Evolutionary conservation across 2,113 vertebrate species (phyloP).

Genomic region (Tenebrosternarchus preto): DNA sequence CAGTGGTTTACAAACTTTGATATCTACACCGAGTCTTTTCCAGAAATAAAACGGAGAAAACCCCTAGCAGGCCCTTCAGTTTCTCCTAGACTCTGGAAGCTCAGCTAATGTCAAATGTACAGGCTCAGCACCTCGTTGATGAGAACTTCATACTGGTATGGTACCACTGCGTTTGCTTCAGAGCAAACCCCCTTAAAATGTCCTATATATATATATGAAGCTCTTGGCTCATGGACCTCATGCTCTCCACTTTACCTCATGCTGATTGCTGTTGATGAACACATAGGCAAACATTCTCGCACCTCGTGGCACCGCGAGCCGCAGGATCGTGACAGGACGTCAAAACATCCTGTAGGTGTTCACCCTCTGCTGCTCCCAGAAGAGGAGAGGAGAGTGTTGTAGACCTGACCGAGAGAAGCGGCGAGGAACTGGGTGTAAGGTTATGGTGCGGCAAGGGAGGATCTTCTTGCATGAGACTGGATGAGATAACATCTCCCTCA

Average conservation of each 20-base stretch:
- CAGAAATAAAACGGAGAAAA: too few relatives aligned
- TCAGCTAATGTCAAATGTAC: too few relatives aligned
- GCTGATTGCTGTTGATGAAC: background rate
- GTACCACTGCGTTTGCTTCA: too few relatives aligned
- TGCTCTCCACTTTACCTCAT: background rate
- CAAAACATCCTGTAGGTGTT: conserved; percentile 7
- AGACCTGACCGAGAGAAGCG: background rate
- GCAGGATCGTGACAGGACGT: background rate
- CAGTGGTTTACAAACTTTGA: too few relatives aligned
- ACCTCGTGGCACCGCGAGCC: background rate
- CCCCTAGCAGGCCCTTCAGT: too few relatives aligned
- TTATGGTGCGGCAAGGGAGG: conserved; percentile 66
- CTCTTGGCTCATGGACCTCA: background rate
- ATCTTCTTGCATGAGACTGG: conserved; percentile 67
- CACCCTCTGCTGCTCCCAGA: background rate
- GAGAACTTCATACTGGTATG: too few relatives aligned
- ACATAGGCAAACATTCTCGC: background rate
- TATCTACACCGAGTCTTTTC: too few relatives aligned
- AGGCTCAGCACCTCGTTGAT: too few relatives aligned
- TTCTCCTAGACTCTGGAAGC: too few relatives aligned
- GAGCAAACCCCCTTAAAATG: too few relatives aligned
- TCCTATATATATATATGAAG: background rate
- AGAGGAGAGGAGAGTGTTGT: conserved; percentile 1
- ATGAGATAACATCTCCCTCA: conserved; percentile 72
- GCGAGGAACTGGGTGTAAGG: background rate